phyloP scores from a whole-genome alignment of 2,888 invertebrate genomes.

The Neoaliturus tenellus region DNA sequence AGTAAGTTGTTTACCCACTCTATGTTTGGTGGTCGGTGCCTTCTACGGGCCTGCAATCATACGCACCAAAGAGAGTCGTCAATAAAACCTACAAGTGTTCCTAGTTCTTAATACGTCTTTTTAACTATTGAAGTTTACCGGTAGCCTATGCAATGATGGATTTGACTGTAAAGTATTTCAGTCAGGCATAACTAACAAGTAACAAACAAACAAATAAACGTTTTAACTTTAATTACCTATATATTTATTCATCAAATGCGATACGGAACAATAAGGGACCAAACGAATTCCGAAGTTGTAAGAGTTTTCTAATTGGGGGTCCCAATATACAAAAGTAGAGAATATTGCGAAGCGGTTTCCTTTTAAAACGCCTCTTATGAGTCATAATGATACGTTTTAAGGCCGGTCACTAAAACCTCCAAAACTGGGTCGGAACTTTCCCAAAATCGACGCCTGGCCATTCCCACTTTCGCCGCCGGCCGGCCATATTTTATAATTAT shows the following conservation, averaged over 20 bases:
- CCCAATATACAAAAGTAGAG: neutral
- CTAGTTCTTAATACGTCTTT: too few relatives aligned
- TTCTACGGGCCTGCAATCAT: neutral
- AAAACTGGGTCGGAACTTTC: conserved; percentile 43
- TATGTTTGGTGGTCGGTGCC: neutral
- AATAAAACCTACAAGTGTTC: neutral
- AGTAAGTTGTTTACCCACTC: conserved; percentile 24
- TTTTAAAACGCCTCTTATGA: conserved; percentile 6
- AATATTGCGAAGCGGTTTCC: neutral
- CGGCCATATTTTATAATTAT: conserved; percentile 43
- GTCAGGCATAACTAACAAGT: too few relatives aligned
- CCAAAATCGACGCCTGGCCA: conserved; percentile 28
- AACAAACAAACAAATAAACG: too few relatives aligned
- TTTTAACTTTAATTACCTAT: too few relatives aligned
- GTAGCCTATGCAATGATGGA: too few relatives aligned
- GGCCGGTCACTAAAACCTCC: neutral
- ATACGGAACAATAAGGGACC: too few relatives aligned
- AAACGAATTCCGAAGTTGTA: too few relatives aligned
- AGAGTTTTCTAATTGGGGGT: neutral
- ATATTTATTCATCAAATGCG: too few relatives aligned
- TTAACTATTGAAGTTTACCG: too few relatives aligned
- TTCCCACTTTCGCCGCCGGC: conserved; percentile 6
- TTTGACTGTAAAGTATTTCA: too few relatives aligned
- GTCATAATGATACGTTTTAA: conserved; percentile 21
- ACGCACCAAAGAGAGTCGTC: neutral